Base-by-base conservation (phyloP, 2,113 vertebrate species). In the Formicarius rufipectus region DNA sequence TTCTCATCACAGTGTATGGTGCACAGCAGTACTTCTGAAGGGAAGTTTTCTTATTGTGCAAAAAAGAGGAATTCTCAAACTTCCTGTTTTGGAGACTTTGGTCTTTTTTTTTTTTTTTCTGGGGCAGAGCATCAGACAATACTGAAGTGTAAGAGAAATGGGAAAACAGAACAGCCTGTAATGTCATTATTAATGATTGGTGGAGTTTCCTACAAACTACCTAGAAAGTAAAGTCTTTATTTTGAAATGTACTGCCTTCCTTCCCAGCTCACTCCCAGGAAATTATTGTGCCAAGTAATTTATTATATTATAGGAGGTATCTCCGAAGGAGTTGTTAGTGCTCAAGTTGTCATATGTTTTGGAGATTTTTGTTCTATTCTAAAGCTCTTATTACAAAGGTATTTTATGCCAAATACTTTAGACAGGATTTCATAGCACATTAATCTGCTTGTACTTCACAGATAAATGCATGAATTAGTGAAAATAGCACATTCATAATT, bases 361-460 rank as follows among this genome's bases (percentile, higher is more conserved):
- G 22, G 25, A 87, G 31, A 24, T 33, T 73, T 90, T 93, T 73
- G 14, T 89, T 91, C 19, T 14, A 7, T 90, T 89, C 49, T 85
- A 45, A 95, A 73, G 35, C 50, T 91, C 40, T 83, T 73, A 37
- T 30, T 92, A 59, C 35, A 53, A 60, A 67, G 24, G 30, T 63
- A 49, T 87, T 94, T 94, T 69, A n/a, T 90, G 64, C 72, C 50
- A 90, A 91, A 83, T 88, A 50, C 45, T 79, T 85, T 16, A 85
- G 63, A 39, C 18, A 45, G 64, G 73, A 82, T 95, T 95, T 94
- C 60, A 31, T 62, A 89, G 59, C 82, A 52, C 35, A 30, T 83
- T 96, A 93, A 87, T 82, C 71, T 93, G 37, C 84, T 95, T 80
- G 33, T 93, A 73, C 44, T 92, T 93, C 76, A 87, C 59, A 94